These are phyloP conservation scores for Clarias batrachus DNA, from an alignment of 2,113 vertebrate genomes.

Conservation along the genomic window DNA sequence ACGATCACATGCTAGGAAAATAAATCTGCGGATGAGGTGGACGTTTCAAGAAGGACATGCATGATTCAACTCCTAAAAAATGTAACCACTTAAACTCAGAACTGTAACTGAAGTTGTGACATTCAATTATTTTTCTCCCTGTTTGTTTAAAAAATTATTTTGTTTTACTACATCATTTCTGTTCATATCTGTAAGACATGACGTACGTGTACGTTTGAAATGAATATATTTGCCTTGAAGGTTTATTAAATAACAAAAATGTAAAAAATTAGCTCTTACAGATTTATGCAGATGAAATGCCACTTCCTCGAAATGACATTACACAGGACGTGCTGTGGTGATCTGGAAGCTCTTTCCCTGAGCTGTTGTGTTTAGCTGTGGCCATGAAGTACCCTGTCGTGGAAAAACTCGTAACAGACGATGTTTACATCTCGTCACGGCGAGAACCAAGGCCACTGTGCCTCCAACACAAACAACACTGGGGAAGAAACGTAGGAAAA, in stretches of 20 bases:
- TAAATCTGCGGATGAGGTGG: background rate
- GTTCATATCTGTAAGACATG: background rate
- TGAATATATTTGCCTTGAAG: background rate
- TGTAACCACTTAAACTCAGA: background rate
- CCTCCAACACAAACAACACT: constrained; percentile 5
- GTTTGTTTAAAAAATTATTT: too few relatives aligned
- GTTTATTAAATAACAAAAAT: background rate
- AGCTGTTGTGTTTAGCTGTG: background rate
- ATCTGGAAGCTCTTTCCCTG: background rate
- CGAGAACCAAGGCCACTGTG: background rate
- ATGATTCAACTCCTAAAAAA: background rate
- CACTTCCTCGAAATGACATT: background rate
- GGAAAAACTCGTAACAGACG: constrained; percentile 9
- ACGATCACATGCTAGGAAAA: background rate
- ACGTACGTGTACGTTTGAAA: background rate
- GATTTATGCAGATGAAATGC: background rate
- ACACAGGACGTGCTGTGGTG: background rate
- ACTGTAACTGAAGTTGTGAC: too few relatives aligned
- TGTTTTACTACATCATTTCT: background rate
- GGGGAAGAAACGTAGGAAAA: background rate
- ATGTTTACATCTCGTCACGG: constrained; percentile 8
- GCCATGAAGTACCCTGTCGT: background rate
- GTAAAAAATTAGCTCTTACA: background rate
- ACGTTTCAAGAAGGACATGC: background rate
- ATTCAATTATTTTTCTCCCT: too few relatives aligned